phyloP scores from a whole-genome alignment of 2,888 invertebrate species.

The Pantelozetes paolii region DNA sequence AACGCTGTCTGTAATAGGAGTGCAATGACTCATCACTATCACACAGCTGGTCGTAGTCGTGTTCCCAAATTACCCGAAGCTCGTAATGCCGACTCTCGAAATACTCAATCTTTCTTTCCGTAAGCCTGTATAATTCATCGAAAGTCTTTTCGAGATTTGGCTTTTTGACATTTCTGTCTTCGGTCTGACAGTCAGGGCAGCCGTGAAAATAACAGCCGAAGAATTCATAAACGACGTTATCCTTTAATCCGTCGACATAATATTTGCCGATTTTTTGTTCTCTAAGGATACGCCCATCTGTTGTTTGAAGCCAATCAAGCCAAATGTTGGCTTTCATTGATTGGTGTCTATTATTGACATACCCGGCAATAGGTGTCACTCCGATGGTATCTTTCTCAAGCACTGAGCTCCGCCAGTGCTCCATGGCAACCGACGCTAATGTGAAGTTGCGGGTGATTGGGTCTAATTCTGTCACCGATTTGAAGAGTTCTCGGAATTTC shows the following conservation, averaged over 20 bases:
- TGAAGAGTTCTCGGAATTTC: slow-evolving; percentile 18
- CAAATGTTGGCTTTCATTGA: slow-evolving; percentile 22
- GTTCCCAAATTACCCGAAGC: not conserved
- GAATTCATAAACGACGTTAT: slow-evolving; percentile 25
- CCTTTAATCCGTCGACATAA: slow-evolving; percentile 25
- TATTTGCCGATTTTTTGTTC: slow-evolving; percentile 28
- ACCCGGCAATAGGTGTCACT: not conserved
- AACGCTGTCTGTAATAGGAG: not conserved
- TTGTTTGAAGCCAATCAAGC: slow-evolving; percentile 27
- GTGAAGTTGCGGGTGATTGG: slow-evolving; percentile 43
- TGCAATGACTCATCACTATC: not conserved
- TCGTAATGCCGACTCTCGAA: not conserved
- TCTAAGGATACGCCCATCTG: not conserved
- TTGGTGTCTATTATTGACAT: not conserved
- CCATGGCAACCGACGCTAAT: slow-evolving; percentile 20
- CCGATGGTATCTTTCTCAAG: not conserved
- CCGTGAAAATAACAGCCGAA: slow-evolving; percentile 36
- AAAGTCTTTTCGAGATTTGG: not conserved
- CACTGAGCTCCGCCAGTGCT: not conserved
- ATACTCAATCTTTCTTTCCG: not conserved
- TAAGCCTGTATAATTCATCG: not conserved
- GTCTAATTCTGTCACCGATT: slow-evolving; percentile 1
- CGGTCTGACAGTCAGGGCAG: not conserved
- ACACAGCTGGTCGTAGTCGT: not conserved
- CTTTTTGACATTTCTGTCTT: not conserved